Conservation (phyloP, 2,113 vertebrate species). For the Pardalotus punctatus region DNA sequence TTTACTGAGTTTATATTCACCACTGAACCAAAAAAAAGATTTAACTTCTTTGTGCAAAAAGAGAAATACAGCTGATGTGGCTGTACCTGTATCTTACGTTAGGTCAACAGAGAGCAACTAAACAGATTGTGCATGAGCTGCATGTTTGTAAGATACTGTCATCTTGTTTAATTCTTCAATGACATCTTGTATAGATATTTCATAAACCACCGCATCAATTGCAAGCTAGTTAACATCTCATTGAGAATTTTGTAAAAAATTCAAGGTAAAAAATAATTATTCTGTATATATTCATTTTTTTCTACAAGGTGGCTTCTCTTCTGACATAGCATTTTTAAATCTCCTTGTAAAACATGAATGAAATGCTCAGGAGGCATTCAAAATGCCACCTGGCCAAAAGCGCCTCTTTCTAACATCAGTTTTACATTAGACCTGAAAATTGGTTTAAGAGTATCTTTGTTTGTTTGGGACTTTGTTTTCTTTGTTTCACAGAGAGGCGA, state of each 20-base stretch:
- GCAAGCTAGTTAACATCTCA: not conserved
- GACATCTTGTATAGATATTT: not conserved
- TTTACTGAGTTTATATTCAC: not conserved
- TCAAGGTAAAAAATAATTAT: not conserved
- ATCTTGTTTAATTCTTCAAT: not conserved
- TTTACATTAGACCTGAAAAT: not conserved
- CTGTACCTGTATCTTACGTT: not conserved
- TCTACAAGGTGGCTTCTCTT: not conserved
- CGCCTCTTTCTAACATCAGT: not conserved
- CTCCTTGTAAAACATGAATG: not conserved
- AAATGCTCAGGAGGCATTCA: not conserved
- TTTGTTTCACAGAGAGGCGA: not conserved
- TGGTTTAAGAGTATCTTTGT: not conserved
- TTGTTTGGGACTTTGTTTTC: not conserved
- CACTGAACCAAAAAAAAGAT: not conserved
- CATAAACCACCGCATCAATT: not conserved
- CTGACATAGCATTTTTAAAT: not conserved
- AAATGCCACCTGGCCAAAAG: not conserved
- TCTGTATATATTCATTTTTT: not conserved
- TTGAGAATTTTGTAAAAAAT: not conserved
- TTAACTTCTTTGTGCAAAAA: not conserved
- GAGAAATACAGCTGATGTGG: not conserved
- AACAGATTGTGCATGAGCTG: not conserved
- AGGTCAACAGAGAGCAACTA: not conserved
- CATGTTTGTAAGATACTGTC: not conserved